Evolutionary conservation across 2,797 vertebrate genomes (phyloP), one percentile per base, ranked within the genome.

Genomic region (Phyllotis vaccarum): DNA sequence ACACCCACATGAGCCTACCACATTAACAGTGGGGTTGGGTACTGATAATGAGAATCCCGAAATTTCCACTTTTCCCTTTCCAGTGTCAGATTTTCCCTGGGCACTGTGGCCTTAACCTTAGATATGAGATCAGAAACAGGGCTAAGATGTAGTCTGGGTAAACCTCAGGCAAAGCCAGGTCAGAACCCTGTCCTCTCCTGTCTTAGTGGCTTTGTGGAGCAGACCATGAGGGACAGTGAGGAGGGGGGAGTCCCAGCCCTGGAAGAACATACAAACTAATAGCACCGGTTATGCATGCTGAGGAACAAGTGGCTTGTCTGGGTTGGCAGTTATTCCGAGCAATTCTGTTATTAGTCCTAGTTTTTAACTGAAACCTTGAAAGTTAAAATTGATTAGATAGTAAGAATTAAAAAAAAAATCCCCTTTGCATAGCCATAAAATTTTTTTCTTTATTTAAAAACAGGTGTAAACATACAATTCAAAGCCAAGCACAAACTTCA

Each of bases 401-500:
- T 83, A 91, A 90, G 70, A 40, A 82, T 75, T 9, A 70, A 68
- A 14, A 40, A 62, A 87, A 88, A 62, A 72, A 91, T 27, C 43
- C 75, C n/a, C 37, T 90, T 87, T 93, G 74, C 6, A 62, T 64
- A 93, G 58, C 68, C 40, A 22, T 62, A 89, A 62, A 70, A 40
- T 92, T 93, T 95, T 95, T 93, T 46, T 83, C 89, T 97, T 95
- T 95, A 86, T 96, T 97, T 91, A 88, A 92, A 96, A 94, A 86
- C 81, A 66, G 79, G 72, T 52, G 87, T 81, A 78, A 82, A 92
- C 82, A 86, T 56, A 5, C 4, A 91, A 94, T 78, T 92, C 90
- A 56, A 96, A 96, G 94, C 87, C 0, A 52, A 98, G 93, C 64
- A 91, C 81, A 62, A 58, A 94, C 94, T 76, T 74, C 3, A 96